phyloP scores from a whole-genome alignment of 1,140 invertebrate species.

The Drosophila bocqueti region DNA sequence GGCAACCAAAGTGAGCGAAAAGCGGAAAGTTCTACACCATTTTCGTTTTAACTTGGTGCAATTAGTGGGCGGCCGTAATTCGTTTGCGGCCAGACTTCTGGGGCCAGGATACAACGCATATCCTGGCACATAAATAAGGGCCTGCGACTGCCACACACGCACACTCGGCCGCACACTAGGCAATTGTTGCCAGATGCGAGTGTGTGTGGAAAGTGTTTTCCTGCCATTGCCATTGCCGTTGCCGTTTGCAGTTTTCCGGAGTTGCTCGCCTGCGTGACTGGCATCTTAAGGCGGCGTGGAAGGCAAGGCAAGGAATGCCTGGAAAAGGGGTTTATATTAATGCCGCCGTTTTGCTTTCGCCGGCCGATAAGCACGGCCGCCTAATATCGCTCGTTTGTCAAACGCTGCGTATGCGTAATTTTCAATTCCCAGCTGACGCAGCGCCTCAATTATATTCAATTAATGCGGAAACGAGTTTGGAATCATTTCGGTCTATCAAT shows the following conservation, averaged over 20 bases:
- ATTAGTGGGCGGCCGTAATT: slow-evolving; percentile 77
- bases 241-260: slow-evolving; percentile 42
- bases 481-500: slow-evolving; percentile 70
- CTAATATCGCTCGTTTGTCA: slow-evolving; percentile 59
- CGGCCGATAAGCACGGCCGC: slow-evolving; percentile 16
- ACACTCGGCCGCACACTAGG: background rate
- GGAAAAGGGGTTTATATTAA: slow-evolving; percentile 20
- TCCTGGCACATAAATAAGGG: slow-evolving; percentile 70
- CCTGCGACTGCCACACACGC: slow-evolving; percentile 25
- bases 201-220: slow-evolving; percentile 42
- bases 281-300: slow-evolving; percentile 45
- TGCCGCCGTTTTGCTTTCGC: slow-evolving; percentile 29
- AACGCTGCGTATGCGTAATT: slow-evolving; percentile 65
- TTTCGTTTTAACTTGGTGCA: slow-evolving; percentile 80
- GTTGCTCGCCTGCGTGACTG: slow-evolving; percentile 48
- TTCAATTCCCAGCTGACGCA: slow-evolving; percentile 36
- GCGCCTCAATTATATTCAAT: slow-evolving; percentile 69
- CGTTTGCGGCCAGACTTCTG: slow-evolving; percentile 71
- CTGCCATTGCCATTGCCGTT: slow-evolving; percentile 14
- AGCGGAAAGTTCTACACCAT: slow-evolving; percentile 55
- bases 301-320: background rate
- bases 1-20: background rate
- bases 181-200: slow-evolving; percentile 66
- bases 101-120: slow-evolving; percentile 66
- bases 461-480: slow-evolving; percentile 55